These are phyloP conservation scores for Drosophila mojavensis DNA, from an alignment of 1,140 invertebrate species.

Conservation along the genomic window DNA sequence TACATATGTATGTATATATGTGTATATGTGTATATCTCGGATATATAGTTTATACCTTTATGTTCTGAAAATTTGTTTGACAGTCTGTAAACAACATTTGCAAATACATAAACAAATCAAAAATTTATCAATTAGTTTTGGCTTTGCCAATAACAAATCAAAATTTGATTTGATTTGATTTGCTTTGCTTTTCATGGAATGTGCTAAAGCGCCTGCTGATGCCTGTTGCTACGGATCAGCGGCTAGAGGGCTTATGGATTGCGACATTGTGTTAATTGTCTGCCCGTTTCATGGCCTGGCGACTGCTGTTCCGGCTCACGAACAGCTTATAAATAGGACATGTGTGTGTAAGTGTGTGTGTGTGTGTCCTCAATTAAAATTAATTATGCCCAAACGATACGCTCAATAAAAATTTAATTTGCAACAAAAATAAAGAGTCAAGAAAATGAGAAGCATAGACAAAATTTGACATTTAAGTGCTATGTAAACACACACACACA, in stretches of 20 bases:
- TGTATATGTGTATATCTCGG: not conserved
- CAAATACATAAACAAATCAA: conserved; percentile 42
- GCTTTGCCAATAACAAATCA: conserved; percentile 45
- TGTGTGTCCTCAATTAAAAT: conserved; percentile 80
- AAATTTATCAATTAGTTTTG: conserved; percentile 48
- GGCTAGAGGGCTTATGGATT: conserved; percentile 12
- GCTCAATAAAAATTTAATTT: conserved; percentile 83
- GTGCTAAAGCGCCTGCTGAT: not conserved
- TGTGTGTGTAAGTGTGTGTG: conserved; percentile 24
- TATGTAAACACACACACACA: conserved; percentile 1
- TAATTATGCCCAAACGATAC: conserved; percentile 83
- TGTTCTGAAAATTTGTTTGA: conserved; percentile 24
- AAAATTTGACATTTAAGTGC: conserved; percentile 75
- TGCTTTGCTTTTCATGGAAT: not conserved
- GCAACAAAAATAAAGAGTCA: conserved; percentile 71
- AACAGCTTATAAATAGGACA: conserved; percentile 33
- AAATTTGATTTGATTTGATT: conserved; percentile 16
- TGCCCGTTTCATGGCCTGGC: conserved; percentile 19
- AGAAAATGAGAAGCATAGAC: conserved; percentile 68
- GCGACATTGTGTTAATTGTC: conserved; percentile 34
- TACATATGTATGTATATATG: not conserved
- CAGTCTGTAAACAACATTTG: conserved; percentile 44
- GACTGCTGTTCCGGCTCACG: conserved; percentile 32
- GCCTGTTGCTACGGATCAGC: not conserved
- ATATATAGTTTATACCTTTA: conserved; percentile 35